Evolutionary conservation across 92 coral and sea anemone species (phyloP), one percentile per base, ranked within the genome.

Genomic region (Pocillopora grandis): DNA sequence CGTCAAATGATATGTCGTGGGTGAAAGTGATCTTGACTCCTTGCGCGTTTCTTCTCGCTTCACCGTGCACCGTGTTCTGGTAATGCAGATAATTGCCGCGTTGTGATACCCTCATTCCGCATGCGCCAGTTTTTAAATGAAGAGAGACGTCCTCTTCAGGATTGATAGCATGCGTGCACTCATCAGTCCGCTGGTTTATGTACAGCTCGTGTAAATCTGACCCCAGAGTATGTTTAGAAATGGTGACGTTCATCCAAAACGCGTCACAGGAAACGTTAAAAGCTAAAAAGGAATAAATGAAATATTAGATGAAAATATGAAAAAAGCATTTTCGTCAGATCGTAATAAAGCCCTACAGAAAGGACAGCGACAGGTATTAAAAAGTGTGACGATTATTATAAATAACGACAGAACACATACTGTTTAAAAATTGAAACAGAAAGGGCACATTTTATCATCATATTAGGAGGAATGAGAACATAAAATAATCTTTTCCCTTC

Each of bases 221-320:
- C n/a, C 77, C 77, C 62, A 73, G 77, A n/a, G 21, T 13, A 9
- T 15, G 20, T 49, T 73, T 56, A 18, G 59, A 48, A 61, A 73
- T 73, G 6, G 77, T 17, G 58, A 73, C 52, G 21, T 1, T 35
- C 62, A 73, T 52, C 9, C 10, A 31, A 10, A 20, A 31, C 18
- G 17, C 77, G n/a, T 49, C 77, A 23, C 77, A 73, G 1, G 33
- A 10, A 15, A 73, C 77, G 62, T 49, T 73, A 16, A 73, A n/a
- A 56, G 9, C 77, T 73, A 6, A 73, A 52, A 49, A 73, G 10
- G 52, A 10, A 52, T 1, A 37, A 42, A n/a, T 2, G 21, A n/a
- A 48, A 35, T 11, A 36, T 11, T 19, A 72, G 12, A n/a, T 9
- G 17, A 36, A 0, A 27, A 31, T 9, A 2, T 20, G 33, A 27